Conservation (phyloP, 2,113 vertebrate species). For the Lepus timidus region DNA sequence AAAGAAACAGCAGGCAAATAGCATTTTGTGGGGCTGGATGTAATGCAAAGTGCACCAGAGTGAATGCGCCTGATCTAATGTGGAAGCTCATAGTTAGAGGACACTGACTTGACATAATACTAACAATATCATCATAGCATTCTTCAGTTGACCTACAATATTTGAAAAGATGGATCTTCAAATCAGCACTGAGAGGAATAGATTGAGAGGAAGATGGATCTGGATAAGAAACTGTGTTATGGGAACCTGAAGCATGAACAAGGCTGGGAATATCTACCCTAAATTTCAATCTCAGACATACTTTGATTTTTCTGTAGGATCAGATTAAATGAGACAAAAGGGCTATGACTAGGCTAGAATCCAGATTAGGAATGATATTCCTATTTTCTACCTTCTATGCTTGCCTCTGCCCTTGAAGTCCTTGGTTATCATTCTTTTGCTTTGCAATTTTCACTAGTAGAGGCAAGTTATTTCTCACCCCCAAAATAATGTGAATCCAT, state of each 20-base stretch:
- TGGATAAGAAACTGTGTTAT: constrained; percentile 18
- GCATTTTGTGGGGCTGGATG: neutral
- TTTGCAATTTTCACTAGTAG: constrained; percentile 36
- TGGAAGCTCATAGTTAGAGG: neutral
- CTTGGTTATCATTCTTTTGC: neutral
- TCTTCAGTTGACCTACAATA: neutral
- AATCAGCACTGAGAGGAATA: neutral
- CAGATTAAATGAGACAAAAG: neutral
- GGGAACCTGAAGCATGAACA: neutral
- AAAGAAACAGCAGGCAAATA: constrained; percentile 30
- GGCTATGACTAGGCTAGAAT: too few species aligned
- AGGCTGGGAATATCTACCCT: neutral
- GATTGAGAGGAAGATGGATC: too few species aligned
- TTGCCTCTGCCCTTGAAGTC: neutral
- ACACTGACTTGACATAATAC: neutral
- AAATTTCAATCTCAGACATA: neutral
- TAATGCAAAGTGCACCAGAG: neutral
- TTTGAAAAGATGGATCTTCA: neutral
- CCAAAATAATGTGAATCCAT: neutral
- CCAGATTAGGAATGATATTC: neutral
- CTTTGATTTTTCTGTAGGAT: neutral
- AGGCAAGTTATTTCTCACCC: neutral
- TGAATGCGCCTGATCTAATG: neutral
- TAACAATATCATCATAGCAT: neutral
- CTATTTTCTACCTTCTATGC: neutral